These are phyloP conservation scores for Chironomus riparius DNA, from an alignment of 2,888 invertebrate species.

Conservation along the genomic window DNA sequence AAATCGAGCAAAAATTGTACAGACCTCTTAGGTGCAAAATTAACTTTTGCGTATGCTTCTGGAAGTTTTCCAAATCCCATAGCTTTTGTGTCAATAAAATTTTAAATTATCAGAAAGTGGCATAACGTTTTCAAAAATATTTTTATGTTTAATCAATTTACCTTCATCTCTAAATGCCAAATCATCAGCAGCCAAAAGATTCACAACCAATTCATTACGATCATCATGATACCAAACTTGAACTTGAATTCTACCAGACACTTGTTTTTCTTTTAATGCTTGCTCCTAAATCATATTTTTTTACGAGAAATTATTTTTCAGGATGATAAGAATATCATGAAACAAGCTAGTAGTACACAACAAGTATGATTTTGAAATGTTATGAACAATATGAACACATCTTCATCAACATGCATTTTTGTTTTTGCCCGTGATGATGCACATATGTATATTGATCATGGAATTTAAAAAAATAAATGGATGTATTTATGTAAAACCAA, in stretches of 20 bases:
- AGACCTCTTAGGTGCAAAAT: slow-evolving; percentile 71
- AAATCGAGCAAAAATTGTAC: too few relatives aligned
- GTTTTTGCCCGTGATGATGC: too few relatives aligned
- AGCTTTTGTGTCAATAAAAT: slow-evolving; percentile 31
- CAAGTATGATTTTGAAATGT: too few relatives aligned
- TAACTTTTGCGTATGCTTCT: slow-evolving; percentile 76
- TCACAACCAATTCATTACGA: slow-evolving; percentile 71
- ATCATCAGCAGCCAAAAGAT: slow-evolving; percentile 78
- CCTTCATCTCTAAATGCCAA: slow-evolving; percentile 65
- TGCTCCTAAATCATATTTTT: slow-evolving; percentile 48
- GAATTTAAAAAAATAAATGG: too few relatives aligned
- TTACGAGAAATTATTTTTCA: not conserved
- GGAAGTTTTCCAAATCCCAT: slow-evolving; percentile 68
- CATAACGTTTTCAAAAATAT: not conserved
- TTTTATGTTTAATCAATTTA: not conserved
- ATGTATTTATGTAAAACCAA: not conserved
- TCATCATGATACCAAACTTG: slow-evolving; percentile 85
- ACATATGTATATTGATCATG: too few relatives aligned
- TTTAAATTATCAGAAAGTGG: not conserved
- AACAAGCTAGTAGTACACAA: too few relatives aligned
- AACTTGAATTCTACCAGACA: slow-evolving; percentile 72
- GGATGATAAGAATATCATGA: not conserved
- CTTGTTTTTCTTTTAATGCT: slow-evolving; percentile 63
- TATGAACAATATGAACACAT: too few relatives aligned
- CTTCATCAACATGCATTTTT: not conserved